Base-by-base conservation (phyloP, 2,888 invertebrate species). In the Merodon equestris region DNA sequence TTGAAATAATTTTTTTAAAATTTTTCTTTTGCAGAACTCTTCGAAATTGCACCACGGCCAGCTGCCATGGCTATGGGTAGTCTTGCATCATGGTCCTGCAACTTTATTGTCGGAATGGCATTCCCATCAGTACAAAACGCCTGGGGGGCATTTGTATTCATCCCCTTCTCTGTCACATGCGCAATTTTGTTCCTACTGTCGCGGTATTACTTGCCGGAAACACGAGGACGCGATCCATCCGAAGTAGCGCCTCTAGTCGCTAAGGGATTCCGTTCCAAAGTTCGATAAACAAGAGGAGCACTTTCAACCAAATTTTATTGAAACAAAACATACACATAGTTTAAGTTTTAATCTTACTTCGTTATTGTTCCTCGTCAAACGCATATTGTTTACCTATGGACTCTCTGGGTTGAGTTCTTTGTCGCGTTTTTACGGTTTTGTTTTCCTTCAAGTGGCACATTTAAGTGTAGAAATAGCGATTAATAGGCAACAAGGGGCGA, bases 51-150 rank as follows among this genome's bases (percentile, higher is more conserved):
- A 0, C 95, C 96, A 0, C 91, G 96, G n/a, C 92, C 95, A 0
- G 93, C 93, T 15, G 96, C 95, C 58, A 96, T 96, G 95, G 93
- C 96, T 51, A 90, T 96, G 87, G 96, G 96, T 45, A 95, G 95
- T 76, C 91, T 96, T 84, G 91, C 93, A 74, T 97, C 96, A 87
- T 97, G 97, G 97, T 91, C 92, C 0, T 95, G 95, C 48, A 97
- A 97, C 90, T 95, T 97, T 87, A 85, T 95, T 5, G 93, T 97
- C 76, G 96, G 94, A 36, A 93, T 96, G 91, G 90, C 92, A 15
- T 96, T 96, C 89, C 93, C 93, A 9, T 87, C 90, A 10, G 86
- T 96, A 86, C 90, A 93, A 81, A 88, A 87, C 13, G 83, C 88
- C 34, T 91, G 95, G 82, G 94, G 94, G 0, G 90, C 94, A 1